These are phyloP conservation scores for Zenarchopterus dispar DNA, from an alignment of 2,797 vertebrate species.

Conservation along the genomic window DNA sequence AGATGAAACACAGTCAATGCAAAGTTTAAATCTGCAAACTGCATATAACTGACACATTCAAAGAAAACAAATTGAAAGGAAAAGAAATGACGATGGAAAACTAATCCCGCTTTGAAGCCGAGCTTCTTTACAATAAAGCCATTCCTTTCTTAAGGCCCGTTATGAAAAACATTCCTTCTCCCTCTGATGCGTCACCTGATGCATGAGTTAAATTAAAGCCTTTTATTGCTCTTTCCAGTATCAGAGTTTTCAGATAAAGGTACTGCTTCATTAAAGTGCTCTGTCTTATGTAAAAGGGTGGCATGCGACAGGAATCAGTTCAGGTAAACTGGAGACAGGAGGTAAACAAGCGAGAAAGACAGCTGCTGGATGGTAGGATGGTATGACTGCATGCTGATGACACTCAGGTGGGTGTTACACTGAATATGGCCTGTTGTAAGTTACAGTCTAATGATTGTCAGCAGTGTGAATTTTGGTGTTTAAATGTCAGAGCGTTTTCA, in stretches of 20 bases:
- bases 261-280: conserved; percentile 69
- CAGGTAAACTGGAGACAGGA: conserved; percentile 9
- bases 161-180: conserved; percentile 34
- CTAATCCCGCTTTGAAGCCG: conserved; percentile 3
- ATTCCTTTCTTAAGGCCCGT: conserved; percentile 31
- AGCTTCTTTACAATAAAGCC: conserved; percentile 10
- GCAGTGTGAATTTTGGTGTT: too few relatives aligned
- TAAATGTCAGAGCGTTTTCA: too few relatives aligned
- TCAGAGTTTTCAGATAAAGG: conserved; percentile 53
- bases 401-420: conserved; percentile 1
- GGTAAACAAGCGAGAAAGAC: conserved; percentile 24
- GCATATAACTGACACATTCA: conserved; percentile 38
- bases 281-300: conserved; percentile 16
- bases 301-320: background rate
- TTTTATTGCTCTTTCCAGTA: conserved; percentile 69
- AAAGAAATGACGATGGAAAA: conserved; percentile 23
- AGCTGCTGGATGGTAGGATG: conserved; percentile 13
- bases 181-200: conserved; percentile 29
- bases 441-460: too few relatives aligned
- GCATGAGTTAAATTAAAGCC: conserved; percentile 45
- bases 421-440: conserved; percentile 2
- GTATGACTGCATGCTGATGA: conserved; percentile 29
- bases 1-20: conserved; percentile 69
- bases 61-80: conserved; percentile 25
- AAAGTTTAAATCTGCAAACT: conserved; percentile 48